These are phyloP conservation scores for Stercorarius parasiticus DNA, from an alignment of 2,113 vertebrate genomes.

Conservation along the genomic window DNA sequence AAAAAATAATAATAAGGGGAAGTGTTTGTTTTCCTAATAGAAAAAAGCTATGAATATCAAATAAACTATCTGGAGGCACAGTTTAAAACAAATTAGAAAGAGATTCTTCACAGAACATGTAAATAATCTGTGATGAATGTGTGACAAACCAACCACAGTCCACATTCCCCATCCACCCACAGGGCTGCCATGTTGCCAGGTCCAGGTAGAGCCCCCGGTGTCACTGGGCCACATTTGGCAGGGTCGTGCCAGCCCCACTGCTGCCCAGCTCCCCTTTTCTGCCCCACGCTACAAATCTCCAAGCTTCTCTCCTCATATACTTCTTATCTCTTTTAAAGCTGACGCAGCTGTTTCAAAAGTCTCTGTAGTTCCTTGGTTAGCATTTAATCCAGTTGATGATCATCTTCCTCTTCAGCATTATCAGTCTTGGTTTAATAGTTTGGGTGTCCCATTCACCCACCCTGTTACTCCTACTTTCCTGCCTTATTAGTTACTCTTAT, in stretches of 20 bases:
- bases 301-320: not conserved
- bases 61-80: not conserved
- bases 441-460: not conserved
- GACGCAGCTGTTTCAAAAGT: not conserved
- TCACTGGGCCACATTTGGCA: not conserved
- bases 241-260: fast-evolving
- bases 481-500: not conserved
- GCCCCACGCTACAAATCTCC: not conserved
- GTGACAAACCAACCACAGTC: no score
- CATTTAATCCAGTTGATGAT: not conserved
- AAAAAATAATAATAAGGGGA: not conserved
- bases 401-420: not conserved
- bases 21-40: not conserved
- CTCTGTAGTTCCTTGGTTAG: not conserved
- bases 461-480: not conserved
- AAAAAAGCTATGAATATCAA: not conserved
- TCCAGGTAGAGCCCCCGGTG: not conserved
- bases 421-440: not conserved
- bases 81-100: not conserved
- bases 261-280: not conserved
- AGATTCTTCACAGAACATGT: not conserved
- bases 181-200: not conserved
- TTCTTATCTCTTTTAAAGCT: not conserved
- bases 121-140: not conserved
- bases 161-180: no score